Conservation (phyloP, 2,888 invertebrate genomes). For the Biston betularia region DNA sequence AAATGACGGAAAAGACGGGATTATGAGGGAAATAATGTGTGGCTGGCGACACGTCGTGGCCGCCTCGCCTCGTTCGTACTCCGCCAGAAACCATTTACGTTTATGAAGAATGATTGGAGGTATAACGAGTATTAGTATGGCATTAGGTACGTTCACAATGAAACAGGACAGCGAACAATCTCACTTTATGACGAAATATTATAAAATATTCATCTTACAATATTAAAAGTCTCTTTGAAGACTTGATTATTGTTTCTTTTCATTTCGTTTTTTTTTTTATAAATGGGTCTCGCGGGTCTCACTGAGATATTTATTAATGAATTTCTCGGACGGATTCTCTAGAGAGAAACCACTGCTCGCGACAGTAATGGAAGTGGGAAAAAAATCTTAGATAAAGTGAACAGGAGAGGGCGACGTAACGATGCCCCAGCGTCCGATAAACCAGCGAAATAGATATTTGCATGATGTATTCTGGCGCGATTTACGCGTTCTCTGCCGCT, state of each 20-base stretch:
- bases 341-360: slow-evolving; percentile 55
- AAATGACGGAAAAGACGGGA: slow-evolving; percentile 56
- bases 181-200: slow-evolving; percentile 32
- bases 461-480: slow-evolving; percentile 38
- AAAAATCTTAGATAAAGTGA: slow-evolving; percentile 64
- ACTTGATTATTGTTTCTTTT: slow-evolving; percentile 45
- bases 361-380: slow-evolving; percentile 66
- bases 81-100: slow-evolving; percentile 46
- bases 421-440: slow-evolving; percentile 58
- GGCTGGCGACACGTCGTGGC: slow-evolving; percentile 49
- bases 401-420: slow-evolving; percentile 54
- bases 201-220: slow-evolving; percentile 28
- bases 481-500: slow-evolving; percentile 12
- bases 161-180: slow-evolving; percentile 48
- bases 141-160: slow-evolving; percentile 45
- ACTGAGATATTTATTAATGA: slow-evolving; percentile 68
- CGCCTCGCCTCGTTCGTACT: slow-evolving; percentile 37
- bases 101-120: slow-evolving; percentile 56
- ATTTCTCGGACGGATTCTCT: slow-evolving; percentile 56
- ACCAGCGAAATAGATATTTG: slow-evolving; percentile 54
- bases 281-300: slow-evolving; percentile 51
- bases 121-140: slow-evolving; percentile 46
- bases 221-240: slow-evolving; percentile 34
- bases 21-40: slow-evolving; percentile 56
- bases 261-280: slow-evolving; percentile 46